phyloP scores from a whole-genome alignment of 2,113 vertebrate genomes.

The Megalops atlanticus region DNA sequence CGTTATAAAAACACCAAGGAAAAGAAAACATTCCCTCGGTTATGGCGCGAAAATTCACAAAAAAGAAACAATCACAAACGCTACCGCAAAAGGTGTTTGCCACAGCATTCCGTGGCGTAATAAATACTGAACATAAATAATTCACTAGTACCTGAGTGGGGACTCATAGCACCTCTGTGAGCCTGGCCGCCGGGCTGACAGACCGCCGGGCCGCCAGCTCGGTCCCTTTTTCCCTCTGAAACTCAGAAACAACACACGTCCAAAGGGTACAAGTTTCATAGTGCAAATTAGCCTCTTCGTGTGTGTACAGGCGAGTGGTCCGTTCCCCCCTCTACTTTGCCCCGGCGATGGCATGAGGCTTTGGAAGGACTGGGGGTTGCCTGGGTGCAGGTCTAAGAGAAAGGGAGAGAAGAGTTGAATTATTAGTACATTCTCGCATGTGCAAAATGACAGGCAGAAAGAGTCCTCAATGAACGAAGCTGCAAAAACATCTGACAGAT shows the following conservation, averaged over 20 bases:
- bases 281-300: constrained; percentile 85
- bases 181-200: constrained; percentile 77
- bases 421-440: not conserved
- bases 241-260: constrained; percentile 40
- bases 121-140: constrained; percentile 91
- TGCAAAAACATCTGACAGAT: no score
- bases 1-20: not conserved
- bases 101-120: constrained; percentile 74
- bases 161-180: constrained; percentile 81
- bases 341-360: constrained; percentile 56
- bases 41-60: constrained; percentile 50
- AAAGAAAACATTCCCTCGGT: not conserved
- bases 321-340: constrained; percentile 52
- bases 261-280: constrained; percentile 59
- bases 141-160: constrained; percentile 93
- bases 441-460: not conserved
- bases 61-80: constrained; percentile 56
- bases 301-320: constrained; percentile 40
- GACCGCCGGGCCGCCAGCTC: constrained; percentile 77
- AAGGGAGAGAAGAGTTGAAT: not conserved
- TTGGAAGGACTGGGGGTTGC: constrained; percentile 70
- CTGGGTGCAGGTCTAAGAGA: constrained; percentile 73
- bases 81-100: constrained; percentile 67
- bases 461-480: no score
- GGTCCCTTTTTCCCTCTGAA: constrained; percentile 51